A percentile compares a stretch with the other conserved stretches of the same genome.
Conservation (phyloP, 2,888 invertebrate species). For the Frankliniella intonsa region DNA sequence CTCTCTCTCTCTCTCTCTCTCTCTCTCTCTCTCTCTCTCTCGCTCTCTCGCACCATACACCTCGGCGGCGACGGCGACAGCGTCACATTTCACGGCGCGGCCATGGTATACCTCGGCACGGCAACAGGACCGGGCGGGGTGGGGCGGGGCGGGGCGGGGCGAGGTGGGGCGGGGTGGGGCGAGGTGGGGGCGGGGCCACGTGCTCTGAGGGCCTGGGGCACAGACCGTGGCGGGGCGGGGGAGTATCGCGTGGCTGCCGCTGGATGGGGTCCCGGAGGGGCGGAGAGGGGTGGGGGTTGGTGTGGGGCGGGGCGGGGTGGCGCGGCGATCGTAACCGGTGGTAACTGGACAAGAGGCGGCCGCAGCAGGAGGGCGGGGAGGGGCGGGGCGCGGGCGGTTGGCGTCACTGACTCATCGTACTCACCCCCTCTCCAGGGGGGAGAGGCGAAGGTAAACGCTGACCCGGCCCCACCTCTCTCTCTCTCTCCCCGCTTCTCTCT, state of each 20-base stretch:
- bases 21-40: constrained; percentile 3
- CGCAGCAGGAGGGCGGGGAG: background rate
- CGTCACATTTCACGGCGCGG: background rate
- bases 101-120: background rate
- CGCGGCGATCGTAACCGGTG: background rate
- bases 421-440: background rate
- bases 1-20: background rate
- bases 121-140: background rate
- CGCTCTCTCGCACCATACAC: background rate
- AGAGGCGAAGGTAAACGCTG: background rate
- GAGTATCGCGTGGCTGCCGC: background rate
- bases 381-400: background rate
- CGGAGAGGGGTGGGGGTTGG: background rate
- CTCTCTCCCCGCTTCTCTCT: background rate
- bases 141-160: background rate
- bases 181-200: background rate
- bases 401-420: background rate
- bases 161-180: background rate
- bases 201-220: no score
- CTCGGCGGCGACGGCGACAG: background rate
- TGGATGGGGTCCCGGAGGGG: background rate
- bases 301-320: background rate
- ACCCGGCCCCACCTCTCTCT: background rate
- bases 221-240: background rate
- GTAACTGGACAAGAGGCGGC: background rate